Percentiles rank a stretch among this genome's conserved stretches.
Evolutionary conservation across 2,888 invertebrate species (phyloP).

Genomic region (Galerucella calmariensis): DNA sequence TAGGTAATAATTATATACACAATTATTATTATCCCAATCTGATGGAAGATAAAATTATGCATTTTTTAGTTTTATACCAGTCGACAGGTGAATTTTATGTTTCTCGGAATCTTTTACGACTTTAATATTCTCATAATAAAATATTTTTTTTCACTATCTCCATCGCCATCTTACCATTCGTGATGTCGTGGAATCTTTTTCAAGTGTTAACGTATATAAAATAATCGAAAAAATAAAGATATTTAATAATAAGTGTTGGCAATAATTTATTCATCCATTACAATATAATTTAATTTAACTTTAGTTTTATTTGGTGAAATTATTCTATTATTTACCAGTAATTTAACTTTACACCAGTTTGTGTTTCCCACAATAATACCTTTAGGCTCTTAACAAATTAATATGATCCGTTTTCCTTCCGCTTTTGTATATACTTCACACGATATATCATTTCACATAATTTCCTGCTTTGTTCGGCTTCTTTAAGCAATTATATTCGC

Average conservation of each 20-base stretch:
- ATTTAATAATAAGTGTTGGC: neutral
- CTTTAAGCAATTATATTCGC: slow-evolving; percentile 45
- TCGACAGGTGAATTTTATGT: neutral
- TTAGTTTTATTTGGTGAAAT: neutral
- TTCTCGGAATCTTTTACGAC: slow-evolving; percentile 6
- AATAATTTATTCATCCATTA: neutral
- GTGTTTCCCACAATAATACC: slow-evolving; percentile 41
- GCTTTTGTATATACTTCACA: slow-evolving; percentile 49
- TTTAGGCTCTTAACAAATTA: slow-evolving; percentile 38
- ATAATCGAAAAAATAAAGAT: neutral
- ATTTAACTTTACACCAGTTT: neutral
- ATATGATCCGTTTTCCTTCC: slow-evolving; percentile 50
- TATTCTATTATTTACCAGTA: neutral
- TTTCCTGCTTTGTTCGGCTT: slow-evolving; percentile 54
- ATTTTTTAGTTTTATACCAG: neutral
- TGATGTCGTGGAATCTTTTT: slow-evolving; percentile 9
- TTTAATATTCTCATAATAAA: slow-evolving; percentile 11
- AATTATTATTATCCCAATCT: too few species aligned
- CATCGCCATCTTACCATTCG: slow-evolving; percentile 3
- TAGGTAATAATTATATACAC: too few species aligned
- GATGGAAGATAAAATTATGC: neutral
- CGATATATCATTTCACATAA: slow-evolving; percentile 55
- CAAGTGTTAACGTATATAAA: neutral
- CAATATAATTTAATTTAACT: neutral
- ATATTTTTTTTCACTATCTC: neutral